Evolutionary conservation across 2,888 invertebrate species (phyloP).

Genomic region (Portevinia maculata): DNA sequence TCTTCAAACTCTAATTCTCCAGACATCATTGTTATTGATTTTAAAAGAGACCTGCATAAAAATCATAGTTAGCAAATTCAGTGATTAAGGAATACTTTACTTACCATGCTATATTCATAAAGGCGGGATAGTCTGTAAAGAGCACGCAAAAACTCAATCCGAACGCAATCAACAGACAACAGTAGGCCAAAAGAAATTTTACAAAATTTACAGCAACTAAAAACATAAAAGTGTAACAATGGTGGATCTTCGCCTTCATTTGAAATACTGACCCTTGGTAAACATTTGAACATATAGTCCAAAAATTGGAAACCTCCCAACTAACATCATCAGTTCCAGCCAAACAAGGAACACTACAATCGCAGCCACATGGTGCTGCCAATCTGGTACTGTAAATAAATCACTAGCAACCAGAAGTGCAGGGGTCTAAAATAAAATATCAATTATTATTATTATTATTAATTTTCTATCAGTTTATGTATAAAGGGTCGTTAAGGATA

Average conservation of each 20-base stretch:
- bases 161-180: constrained; percentile 91
- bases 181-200: constrained; percentile 91
- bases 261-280: constrained; percentile 85
- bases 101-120: constrained; percentile 84
- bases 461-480: too few species aligned
- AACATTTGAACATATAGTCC: constrained; percentile 95
- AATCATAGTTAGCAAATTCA: background rate
- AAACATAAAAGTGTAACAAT: constrained; percentile 15
- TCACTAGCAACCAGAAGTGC: constrained; percentile 79
- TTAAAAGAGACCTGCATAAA: constrained; percentile 84
- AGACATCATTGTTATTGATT: constrained; percentile 94
- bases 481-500: too few species aligned
- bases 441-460: too few species aligned
- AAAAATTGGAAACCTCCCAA: constrained; percentile 93
- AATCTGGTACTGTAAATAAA: constrained; percentile 83
- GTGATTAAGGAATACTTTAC: background rate
- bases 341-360: constrained; percentile 91
- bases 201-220: constrained; percentile 91
- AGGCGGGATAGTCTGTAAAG: constrained; percentile 90
- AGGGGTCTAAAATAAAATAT: constrained; percentile 78
- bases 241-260: background rate
- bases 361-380: constrained; percentile 92
- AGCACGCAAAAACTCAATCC: constrained; percentile 92
- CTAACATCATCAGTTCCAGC: constrained; percentile 93
- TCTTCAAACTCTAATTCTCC: constrained; percentile 94